These are phyloP conservation scores for Stramonita haemastoma DNA, from an alignment of 2,888 invertebrate genomes.

Conservation along the genomic window DNA sequence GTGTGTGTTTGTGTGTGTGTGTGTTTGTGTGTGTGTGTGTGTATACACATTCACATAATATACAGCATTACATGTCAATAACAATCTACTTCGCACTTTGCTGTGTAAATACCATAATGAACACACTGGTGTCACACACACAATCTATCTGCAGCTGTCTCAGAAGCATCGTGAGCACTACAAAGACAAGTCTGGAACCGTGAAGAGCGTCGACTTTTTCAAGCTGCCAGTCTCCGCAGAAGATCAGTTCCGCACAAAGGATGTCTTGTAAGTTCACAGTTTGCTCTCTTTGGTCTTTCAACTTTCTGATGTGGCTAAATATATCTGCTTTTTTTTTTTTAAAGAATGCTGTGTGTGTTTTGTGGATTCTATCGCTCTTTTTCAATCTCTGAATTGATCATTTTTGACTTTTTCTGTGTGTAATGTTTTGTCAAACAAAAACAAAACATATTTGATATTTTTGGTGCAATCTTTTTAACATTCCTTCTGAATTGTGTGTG, in stretches of 20 bases:
- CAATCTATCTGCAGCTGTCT: conserved; percentile 64
- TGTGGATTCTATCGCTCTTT: neutral
- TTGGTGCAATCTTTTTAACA: neutral
- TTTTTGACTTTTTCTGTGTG: too few species aligned
- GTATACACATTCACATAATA: neutral
- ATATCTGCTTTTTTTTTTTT: neutral
- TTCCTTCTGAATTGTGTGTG: neutral
- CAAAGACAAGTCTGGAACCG: conserved; percentile 74
- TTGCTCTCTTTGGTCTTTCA: conserved; percentile 43
- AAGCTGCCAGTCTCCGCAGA: conserved; percentile 72
- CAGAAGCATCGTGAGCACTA: conserved; percentile 76
- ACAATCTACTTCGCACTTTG: neutral
- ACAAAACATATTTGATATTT: neutral
- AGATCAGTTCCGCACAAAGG: conserved; percentile 71
- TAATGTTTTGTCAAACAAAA: neutral
- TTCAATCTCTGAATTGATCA: neutral
- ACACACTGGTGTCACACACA: neutral
- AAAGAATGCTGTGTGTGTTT: conserved; percentile 10
- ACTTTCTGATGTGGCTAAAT: neutral
- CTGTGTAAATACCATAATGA: neutral
- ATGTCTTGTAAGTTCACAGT: conserved; percentile 72
- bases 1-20: neutral
- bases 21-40: neutral
- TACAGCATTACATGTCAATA: too few species aligned
- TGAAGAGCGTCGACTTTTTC: conserved; percentile 72